A percentile compares a stretch with the other conserved stretches of the same genome.
Evolutionary conservation across 2,113 vertebrate species (phyloP).

Genomic region (Platysternon megacephalum): DNA sequence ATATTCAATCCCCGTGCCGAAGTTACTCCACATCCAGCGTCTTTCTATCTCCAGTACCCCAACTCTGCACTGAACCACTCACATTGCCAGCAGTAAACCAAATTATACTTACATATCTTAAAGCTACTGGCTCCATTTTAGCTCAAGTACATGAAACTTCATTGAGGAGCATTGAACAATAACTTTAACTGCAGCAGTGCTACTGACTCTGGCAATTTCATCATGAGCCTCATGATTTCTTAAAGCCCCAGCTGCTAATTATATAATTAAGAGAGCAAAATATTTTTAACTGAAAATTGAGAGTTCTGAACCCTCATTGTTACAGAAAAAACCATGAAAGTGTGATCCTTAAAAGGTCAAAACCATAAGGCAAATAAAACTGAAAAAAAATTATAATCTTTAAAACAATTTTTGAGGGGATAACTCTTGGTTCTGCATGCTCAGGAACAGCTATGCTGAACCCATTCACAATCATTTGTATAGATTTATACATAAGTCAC

Average conservation of each 20-base stretch:
- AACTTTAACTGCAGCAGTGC: not conserved
- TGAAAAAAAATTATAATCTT: not conserved
- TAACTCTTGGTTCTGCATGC: not conserved
- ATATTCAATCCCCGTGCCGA: not conserved
- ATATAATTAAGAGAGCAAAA: not conserved
- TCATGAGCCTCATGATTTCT: not conserved
- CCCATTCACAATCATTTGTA: not conserved
- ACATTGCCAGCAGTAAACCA: not conserved
- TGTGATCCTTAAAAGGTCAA: not conserved
- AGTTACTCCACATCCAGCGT: not conserved
- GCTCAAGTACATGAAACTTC: not conserved
- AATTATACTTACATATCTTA: not conserved
- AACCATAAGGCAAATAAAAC: not conserved
- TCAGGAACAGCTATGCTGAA: not conserved
- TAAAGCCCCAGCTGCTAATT: not conserved
- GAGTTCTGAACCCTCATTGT: not conserved
- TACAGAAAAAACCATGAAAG: not conserved
- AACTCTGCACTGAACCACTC: not conserved
- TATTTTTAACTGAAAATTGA: not conserved
- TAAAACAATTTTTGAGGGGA: not conserved
- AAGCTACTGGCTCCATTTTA: not conserved
- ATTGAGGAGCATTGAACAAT: not conserved
- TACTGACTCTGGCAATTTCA: not conserved
- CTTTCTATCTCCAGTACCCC: not conserved
- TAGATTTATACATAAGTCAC: not conserved